These are phyloP conservation scores for Himalopsyche anomala DNA, from an alignment of 2,888 invertebrate genomes.

Conservation along the genomic window DNA sequence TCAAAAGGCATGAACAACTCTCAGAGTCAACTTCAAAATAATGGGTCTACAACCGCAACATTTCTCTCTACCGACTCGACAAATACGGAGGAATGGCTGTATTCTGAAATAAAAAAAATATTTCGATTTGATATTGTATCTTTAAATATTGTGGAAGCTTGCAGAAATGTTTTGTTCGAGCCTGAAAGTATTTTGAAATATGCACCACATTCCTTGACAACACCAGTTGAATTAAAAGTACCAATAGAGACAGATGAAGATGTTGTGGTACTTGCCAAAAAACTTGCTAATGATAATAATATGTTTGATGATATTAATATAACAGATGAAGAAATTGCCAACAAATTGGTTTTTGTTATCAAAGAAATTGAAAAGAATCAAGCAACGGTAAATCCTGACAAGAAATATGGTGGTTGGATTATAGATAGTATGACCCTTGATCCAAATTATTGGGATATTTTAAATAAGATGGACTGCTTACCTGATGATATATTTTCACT, in stretches of 20 bases:
- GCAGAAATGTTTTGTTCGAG: conserved; percentile 67
- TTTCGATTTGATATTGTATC: conserved; percentile 70
- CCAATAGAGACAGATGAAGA: conserved; percentile 69
- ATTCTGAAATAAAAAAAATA: background rate
- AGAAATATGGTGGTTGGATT: conserved; percentile 77
- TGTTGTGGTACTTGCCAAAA: conserved; percentile 74
- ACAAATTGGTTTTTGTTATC: conserved; percentile 71
- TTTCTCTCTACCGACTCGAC: background rate
- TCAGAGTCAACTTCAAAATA: background rate
- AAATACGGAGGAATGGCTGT: conserved; percentile 16
- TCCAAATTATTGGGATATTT: conserved; percentile 73
- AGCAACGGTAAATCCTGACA: conserved; percentile 50
- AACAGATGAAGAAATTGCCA: conserved; percentile 72
- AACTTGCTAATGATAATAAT: conserved; percentile 71
- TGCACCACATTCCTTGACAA: conserved; percentile 71
- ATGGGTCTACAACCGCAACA: background rate
- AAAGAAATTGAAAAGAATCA: conserved; percentile 70
- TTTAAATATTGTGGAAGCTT: conserved; percentile 66
- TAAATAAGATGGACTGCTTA: conserved; percentile 72
- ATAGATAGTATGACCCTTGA: conserved; percentile 78
- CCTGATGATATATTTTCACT: conserved; percentile 78
- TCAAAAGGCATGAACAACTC: background rate
- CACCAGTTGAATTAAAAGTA: conserved; percentile 67
- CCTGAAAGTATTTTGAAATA: conserved; percentile 69
- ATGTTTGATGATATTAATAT: conserved; percentile 72